Evolutionary conservation across 2,113 vertebrate genomes (phyloP), one percentile per base, ranked within the genome.

Genomic region (Zosterops pallidus): DNA sequence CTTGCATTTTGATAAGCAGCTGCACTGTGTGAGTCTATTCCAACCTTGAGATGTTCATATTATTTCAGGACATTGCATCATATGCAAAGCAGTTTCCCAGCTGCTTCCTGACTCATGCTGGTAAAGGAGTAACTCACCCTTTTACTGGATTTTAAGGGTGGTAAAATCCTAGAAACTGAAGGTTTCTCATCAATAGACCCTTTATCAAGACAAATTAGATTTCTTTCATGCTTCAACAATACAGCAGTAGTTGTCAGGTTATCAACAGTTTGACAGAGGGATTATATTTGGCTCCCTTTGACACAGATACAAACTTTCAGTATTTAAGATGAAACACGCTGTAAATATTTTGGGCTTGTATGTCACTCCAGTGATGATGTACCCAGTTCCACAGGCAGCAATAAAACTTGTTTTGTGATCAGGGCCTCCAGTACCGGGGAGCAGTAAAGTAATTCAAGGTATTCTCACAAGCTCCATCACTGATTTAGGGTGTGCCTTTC

Each of bases 1-100:
- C 44, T 74, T 91, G 47, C 49, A 75, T 91, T 95, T 89, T 71
- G 75, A 88, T 77, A 71, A 94, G 64, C 79, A 90, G 63, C 55
- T 96, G 49, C 56, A 52, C 60, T 64, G 6, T 60, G 33, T 70
- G 59, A 83, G 23, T 65, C 23, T 80, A 94, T 74, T 69, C 5
- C 4, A 87, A 81, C 55, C 82, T 83, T 55, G 82, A 68, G 44
- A 71, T 79, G 31, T 41, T 91, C 53, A 20, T 65, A 65, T 70
- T 75, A 52, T 93, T 94, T 87, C 59, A 65, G 55, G 70, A 49
- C 56, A 68, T 93, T 95, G 37, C 31, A 86, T 91, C 81, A 62
- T 68, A 39, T 31, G 37, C 26, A 53, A 74, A 86, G 29, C 47
- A 65, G 12, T 81, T 89, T 88, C 56, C 64, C 57, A 91, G 83